Evolutionary conservation across 2,888 invertebrate species (phyloP).

Genomic region (Caenorhabditis auriculariae): DNA sequence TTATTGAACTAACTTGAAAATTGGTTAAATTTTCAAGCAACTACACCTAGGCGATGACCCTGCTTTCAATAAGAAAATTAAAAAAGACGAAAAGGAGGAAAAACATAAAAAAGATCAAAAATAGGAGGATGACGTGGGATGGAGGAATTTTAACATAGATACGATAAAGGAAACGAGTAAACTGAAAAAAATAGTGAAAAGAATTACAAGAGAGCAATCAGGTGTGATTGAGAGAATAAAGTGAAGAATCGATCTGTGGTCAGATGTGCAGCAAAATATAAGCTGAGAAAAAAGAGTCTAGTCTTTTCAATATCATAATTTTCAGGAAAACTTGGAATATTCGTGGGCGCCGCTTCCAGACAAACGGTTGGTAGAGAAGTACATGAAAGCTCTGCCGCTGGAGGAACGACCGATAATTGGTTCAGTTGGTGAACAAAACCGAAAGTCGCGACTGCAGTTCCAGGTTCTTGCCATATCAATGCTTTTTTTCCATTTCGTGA

Average conservation of each 20-base stretch:
- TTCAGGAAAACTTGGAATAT: conserved; percentile 39
- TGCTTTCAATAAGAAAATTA: no score
- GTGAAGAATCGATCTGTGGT: neutral
- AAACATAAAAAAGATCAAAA: conserved; percentile 17
- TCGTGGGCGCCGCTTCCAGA: conserved; percentile 51
- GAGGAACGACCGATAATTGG: conserved; percentile 77
- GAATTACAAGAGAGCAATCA: neutral
- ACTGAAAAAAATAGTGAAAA: no score
- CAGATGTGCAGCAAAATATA: neutral
- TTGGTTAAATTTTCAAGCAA: no score
- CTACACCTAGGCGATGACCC: no score
- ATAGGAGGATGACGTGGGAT: conserved; percentile 6
- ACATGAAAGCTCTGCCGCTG: conserved; percentile 69
- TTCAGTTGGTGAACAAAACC: conserved; percentile 76
- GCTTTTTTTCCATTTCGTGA: neutral
- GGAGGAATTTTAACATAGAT: no score
- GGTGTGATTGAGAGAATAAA: neutral
- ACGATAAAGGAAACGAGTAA: no score
- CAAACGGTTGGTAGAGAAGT: conserved; percentile 70
- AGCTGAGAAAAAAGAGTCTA: neutral
- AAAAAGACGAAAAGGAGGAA: no score
- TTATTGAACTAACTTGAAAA: no score
- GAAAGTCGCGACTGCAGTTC: conserved; percentile 80
- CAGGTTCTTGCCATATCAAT: conserved; percentile 69
- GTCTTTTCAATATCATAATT: neutral